These are phyloP conservation scores for Crypturellus undulatus DNA, from an alignment of 2,113 vertebrate genomes.

Conservation along the genomic window DNA sequence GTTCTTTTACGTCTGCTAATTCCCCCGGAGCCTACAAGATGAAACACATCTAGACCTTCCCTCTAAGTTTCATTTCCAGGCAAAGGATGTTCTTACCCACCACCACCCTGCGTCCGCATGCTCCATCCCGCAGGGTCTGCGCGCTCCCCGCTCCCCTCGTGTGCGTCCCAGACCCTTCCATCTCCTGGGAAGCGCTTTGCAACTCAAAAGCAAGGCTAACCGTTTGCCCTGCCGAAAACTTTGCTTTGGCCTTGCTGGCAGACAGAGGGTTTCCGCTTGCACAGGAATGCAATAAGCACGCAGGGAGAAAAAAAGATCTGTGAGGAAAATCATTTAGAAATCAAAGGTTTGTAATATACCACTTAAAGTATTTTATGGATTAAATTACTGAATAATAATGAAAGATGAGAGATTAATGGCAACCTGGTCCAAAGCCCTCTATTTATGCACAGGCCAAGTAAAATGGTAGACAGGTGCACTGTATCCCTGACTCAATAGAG, in stretches of 20 bases:
- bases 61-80: background rate
- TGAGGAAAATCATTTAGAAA: constrained; percentile 37
- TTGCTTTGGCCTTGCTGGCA: background rate
- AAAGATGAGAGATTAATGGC: constrained; percentile 61
- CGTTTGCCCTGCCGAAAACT: background rate
- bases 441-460: constrained; percentile 49
- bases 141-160: background rate
- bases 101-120: background rate
- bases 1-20: background rate
- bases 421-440: constrained; percentile 40
- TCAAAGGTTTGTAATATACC: constrained; percentile 50
- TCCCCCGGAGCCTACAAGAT: background rate
- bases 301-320: background rate
- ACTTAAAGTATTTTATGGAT: constrained; percentile 50
- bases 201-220: background rate
- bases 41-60: background rate
- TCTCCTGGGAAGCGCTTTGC: background rate
- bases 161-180: background rate
- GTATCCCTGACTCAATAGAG: background rate
- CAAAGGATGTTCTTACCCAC: background rate
- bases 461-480: constrained; percentile 41
- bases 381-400: constrained; percentile 44
- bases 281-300: constrained; percentile 8
- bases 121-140: background rate
- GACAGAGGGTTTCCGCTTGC: background rate